A percentile compares a stretch with the other conserved stretches of the same genome.
Conservation (phyloP, 2,888 invertebrate genomes). For the Molanna angustata region DNA sequence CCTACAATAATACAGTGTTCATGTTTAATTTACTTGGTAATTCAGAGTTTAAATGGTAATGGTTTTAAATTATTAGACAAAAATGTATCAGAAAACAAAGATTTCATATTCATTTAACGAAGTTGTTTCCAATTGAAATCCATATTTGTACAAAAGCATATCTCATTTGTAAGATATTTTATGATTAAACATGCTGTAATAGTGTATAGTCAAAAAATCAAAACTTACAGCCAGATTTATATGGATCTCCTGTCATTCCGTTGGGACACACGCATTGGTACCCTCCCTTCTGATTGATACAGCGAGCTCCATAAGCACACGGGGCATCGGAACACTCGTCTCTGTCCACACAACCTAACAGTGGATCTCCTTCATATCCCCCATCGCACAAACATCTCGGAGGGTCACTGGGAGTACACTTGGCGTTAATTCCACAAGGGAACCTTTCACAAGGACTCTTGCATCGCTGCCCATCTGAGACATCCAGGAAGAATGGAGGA, state of each 20-base stretch:
- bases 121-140: too few relatives aligned
- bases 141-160: too few relatives aligned
- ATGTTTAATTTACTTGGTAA: too few relatives aligned
- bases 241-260: slow-evolving; percentile 81
- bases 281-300: slow-evolving; percentile 82
- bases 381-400: slow-evolving; percentile 85
- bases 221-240: slow-evolving; percentile 73
- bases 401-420: slow-evolving; percentile 85
- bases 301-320: slow-evolving; percentile 85
- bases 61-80: too few relatives aligned
- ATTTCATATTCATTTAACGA: too few relatives aligned
- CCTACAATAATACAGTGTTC: slow-evolving; percentile 36
- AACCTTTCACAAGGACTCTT: slow-evolving; percentile 91
- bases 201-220: too few relatives aligned
- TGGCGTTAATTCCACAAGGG: slow-evolving; percentile 85
- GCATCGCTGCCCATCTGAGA: slow-evolving; percentile 78
- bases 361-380: slow-evolving; percentile 84
- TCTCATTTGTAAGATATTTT: too few relatives aligned
- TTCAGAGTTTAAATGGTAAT: too few relatives aligned
- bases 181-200: too few relatives aligned
- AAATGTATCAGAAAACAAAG: too few relatives aligned
- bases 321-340: slow-evolving; percentile 84
- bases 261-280: slow-evolving; percentile 83
- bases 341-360: slow-evolving; percentile 79
- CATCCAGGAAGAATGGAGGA: slow-evolving; percentile 85